These are phyloP conservation scores for Tetropium fuscum DNA, from an alignment of 2,888 invertebrate genomes.

Conservation along the genomic window DNA sequence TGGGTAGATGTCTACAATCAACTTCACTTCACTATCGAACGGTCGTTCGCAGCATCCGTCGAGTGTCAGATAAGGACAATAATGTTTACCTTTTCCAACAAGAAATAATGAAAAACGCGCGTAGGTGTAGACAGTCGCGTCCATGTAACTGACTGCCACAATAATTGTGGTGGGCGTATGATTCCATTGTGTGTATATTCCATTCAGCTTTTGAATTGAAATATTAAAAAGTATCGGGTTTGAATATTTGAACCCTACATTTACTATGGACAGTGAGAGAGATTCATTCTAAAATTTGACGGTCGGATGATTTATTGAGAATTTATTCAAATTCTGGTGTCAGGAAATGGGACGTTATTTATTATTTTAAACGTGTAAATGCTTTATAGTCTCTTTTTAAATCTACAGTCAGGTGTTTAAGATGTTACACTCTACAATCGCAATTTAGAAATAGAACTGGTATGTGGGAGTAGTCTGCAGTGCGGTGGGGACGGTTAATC, in stretches of 20 bases:
- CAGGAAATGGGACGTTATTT: slow-evolving; percentile 19
- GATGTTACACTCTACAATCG: slow-evolving; percentile 5
- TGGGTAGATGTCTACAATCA: too few species aligned
- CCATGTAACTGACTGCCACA: slow-evolving; percentile 55
- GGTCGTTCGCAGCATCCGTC: not conserved
- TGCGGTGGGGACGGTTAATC: too few species aligned
- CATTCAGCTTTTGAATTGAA: slow-evolving; percentile 53
- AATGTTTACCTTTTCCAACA: slow-evolving; percentile 26
- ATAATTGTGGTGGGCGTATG: slow-evolving; percentile 54
- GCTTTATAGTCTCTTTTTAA: too few species aligned
- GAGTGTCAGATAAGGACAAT: slow-evolving; percentile 3
- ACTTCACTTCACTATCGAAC: too few species aligned
- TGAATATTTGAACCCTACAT: slow-evolving; percentile 31
- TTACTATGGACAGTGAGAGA: slow-evolving; percentile 21
- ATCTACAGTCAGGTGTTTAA: slow-evolving; percentile 1
- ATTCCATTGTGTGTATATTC: slow-evolving; percentile 57
- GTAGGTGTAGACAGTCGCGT: slow-evolving; percentile 50
- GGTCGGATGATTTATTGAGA: slow-evolving; percentile 14
- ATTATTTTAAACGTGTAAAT: slow-evolving; percentile 10
- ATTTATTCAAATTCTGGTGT: slow-evolving; percentile 15
- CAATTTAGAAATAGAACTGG: slow-evolving; percentile 1
- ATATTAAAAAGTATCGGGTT: slow-evolving; percentile 48
- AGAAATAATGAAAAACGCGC: slow-evolving; percentile 40
- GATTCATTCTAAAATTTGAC: slow-evolving; percentile 26
- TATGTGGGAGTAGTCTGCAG: too few species aligned